These are phyloP conservation scores for Brachynemurus nebulosus DNA, from an alignment of 2,888 invertebrate species.

Conservation along the genomic window DNA sequence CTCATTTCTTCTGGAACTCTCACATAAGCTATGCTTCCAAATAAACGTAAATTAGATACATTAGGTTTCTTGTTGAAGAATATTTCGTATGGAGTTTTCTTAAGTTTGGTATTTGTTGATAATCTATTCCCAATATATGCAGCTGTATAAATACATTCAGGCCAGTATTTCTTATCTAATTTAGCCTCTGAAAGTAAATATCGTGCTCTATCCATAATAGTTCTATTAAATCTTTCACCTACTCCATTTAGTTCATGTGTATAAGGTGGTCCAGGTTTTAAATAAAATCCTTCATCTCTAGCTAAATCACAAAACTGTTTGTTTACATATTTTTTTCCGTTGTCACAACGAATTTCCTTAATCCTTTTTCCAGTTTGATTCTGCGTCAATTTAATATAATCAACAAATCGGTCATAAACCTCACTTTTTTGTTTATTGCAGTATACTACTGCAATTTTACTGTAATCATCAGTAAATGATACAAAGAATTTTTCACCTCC, in stretches of 20 bases:
- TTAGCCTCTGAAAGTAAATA: constrained; percentile 11
- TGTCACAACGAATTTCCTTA: constrained; percentile 18
- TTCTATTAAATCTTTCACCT: constrained; percentile 13
- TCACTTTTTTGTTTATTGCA: constrained; percentile 17
- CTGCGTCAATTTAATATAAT: constrained; percentile 15
- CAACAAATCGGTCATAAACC: constrained; percentile 16
- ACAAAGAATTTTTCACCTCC: constrained; percentile 19
- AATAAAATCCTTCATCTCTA: constrained; percentile 12
- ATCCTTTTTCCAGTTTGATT: constrained; percentile 13
- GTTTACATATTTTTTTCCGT: constrained; percentile 15
- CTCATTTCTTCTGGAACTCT: constrained; percentile 7
- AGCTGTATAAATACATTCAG: constrained; percentile 9
- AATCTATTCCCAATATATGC: constrained; percentile 13
- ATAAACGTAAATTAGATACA: constrained; percentile 5
- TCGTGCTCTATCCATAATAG: constrained; percentile 10
- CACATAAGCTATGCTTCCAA: constrained; percentile 7
- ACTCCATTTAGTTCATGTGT: constrained; percentile 10
- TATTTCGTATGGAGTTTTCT: constrained; percentile 8
- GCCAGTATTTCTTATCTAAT: constrained; percentile 4
- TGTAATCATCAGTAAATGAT: constrained; percentile 19
- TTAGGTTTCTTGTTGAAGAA: constrained; percentile 8
- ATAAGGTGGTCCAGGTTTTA: constrained; percentile 11
- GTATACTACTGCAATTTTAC: constrained; percentile 16
- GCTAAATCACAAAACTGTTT: constrained; percentile 12
- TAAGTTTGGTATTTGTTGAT: constrained; percentile 5